Percentiles rank a stretch among this genome's conserved stretches.
phyloP scores from a whole-genome alignment of 2,888 invertebrate species.

The Acronicta aceris region DNA sequence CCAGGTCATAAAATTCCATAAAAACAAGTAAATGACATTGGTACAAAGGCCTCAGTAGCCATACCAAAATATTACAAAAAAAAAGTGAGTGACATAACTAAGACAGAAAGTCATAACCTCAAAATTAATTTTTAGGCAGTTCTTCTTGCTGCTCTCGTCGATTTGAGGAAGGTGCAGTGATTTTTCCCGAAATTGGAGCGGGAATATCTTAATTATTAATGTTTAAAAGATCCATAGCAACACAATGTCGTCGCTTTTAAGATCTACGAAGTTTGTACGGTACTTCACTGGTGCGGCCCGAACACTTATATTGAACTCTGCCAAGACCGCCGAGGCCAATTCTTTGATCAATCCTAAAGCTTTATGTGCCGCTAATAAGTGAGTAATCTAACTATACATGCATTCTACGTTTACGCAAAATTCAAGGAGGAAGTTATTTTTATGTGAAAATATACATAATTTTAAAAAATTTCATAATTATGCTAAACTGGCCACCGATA shows the following conservation, averaged over 20 bases:
- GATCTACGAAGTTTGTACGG: conserved; percentile 93
- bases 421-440: too few relatives aligned
- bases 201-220: conserved; percentile 41
- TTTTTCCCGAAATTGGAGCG: conserved; percentile 19
- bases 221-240: conserved; percentile 46
- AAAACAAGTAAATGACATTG: too few relatives aligned
- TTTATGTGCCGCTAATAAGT: conserved; percentile 78
- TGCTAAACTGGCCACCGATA: too few relatives aligned
- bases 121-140: conserved; percentile 53
- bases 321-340: conserved; percentile 90
- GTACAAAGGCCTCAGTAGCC: too few relatives aligned
- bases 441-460: too few relatives aligned
- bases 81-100: conserved; percentile 71
- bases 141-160: conserved; percentile 9
- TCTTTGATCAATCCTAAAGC: conserved; percentile 82
- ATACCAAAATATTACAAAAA: too few relatives aligned
- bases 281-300: conserved; percentile 93
- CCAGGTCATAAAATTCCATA: too few relatives aligned
- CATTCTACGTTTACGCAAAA: too few relatives aligned
- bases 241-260: conserved; percentile 91
- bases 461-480: too few relatives aligned
- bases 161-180: conserved; percentile 25
- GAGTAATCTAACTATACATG: conserved; percentile 54
- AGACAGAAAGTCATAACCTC: conserved; percentile 71
- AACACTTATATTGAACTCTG: conserved; percentile 91